Base-by-base conservation (phyloP, 92 coral and sea anemone genomes). In the Plumapathes pennacea region DNA sequence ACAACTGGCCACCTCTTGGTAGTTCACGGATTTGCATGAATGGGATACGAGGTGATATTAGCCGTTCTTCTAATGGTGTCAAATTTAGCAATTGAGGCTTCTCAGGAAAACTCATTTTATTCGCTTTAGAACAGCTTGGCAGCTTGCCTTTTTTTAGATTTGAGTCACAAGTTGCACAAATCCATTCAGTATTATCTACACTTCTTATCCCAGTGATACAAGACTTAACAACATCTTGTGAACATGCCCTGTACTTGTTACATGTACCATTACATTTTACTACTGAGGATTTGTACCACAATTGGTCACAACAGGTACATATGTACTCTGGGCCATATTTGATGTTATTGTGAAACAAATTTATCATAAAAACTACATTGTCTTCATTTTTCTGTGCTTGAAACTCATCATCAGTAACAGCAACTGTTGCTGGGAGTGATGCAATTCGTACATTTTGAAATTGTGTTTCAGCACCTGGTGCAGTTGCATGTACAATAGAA, bases 301-400 rank as follows among this genome's bases (percentile, higher is more conserved):
- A 39, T 55, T 83, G 90, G 64, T 83, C 81, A 77, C 85, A 83
- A 36, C 76, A 70, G 12, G 82, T 84, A 59, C 90, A 84, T 57
- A 78, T 49, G 46, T 77, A 64, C 51, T 78, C 81, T 26, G 82
- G 81, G 40, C 89, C 85, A 44, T 57, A 47, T 46, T 44, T 59
- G 20, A 83, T 71, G 50, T 51, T 63, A 19, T 77, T 51, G 66
- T 78, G 90, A 57, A 78, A 78, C 57, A 77, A 57, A 33, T 77
- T 57, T 66, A 78, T 84, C 46, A 83, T 62, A 15, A 41, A 9
- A 60, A 38, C n/a, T 65, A 69, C 61, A 3, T 5, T 29, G 17
- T n/a, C 13, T 56, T 56, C 28, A 56, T 60, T 27, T 40, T 23
- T 13, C 10, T 29, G 20, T 8, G 6, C 14, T 38, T 15, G 19